phyloP scores from a whole-genome alignment of 2,113 vertebrate species.

The Tachysurus vachellii region DNA sequence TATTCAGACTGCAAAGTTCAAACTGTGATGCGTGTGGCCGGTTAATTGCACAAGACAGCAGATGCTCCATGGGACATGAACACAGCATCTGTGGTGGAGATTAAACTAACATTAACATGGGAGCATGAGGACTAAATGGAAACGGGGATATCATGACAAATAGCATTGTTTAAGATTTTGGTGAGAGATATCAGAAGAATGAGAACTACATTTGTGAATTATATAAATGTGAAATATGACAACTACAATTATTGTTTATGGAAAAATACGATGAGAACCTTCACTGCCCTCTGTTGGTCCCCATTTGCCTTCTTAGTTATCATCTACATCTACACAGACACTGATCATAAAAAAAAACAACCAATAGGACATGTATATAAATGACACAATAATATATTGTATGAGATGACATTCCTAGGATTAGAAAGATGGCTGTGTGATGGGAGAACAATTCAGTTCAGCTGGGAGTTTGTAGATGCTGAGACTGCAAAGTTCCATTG shows the following conservation, averaged over 20 bases:
- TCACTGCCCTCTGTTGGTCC: background rate
- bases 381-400: background rate
- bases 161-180: background rate
- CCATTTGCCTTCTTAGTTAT: background rate
- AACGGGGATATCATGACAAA: background rate
- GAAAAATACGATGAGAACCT: background rate
- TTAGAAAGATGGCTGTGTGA: background rate
- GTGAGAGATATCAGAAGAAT: background rate
- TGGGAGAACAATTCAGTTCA: background rate
- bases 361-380: background rate
- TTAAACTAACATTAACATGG: background rate
- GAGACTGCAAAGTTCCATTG: constrained; percentile 34
- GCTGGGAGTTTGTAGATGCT: constrained; percentile 20
- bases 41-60: background rate
- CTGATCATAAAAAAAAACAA: background rate
- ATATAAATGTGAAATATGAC: background rate
- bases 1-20: background rate
- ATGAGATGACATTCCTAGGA: background rate
- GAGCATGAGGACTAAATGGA: background rate
- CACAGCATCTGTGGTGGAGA: background rate
- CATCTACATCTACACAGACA: background rate
- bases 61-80: background rate
- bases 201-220: background rate
- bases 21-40: background rate
- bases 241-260: background rate